Percentiles rank a stretch among this genome's conserved stretches.
These are phyloP conservation scores for Boloria euphrosyne DNA, from an alignment of 2,888 invertebrate species.

Conservation along the genomic window DNA sequence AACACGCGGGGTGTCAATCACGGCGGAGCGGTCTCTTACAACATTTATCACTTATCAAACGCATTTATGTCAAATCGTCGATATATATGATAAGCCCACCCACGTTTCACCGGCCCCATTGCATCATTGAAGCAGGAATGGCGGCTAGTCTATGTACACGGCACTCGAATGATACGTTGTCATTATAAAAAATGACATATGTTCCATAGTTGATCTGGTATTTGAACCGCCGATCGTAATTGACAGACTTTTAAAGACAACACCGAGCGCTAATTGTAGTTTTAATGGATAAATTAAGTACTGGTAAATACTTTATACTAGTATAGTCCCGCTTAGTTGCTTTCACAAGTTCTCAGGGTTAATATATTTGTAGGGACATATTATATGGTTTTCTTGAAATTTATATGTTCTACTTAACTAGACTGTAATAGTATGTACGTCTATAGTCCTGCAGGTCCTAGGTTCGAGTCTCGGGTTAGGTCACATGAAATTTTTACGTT, in stretches of 20 bases:
- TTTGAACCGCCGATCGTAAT: slow-evolving; percentile 32
- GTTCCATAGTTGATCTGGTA: slow-evolving; percentile 46
- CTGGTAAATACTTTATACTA: no score
- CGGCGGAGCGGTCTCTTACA: slow-evolving; percentile 76
- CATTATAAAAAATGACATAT: slow-evolving; percentile 57
- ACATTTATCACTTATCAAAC: slow-evolving; percentile 79
- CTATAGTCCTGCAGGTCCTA: no score
- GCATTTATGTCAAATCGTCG: slow-evolving; percentile 80
- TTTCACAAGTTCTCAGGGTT: no score
- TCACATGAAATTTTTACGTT: no score
- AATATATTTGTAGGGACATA: no score
- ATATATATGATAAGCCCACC: slow-evolving; percentile 79
- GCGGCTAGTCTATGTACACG: slow-evolving; percentile 54
- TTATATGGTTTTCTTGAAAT: no score
- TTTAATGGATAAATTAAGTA: no score
- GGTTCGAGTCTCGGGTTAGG: no score
- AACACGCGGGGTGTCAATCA: slow-evolving; percentile 78
- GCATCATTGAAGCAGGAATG: slow-evolving; percentile 64
- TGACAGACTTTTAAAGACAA: background rate
- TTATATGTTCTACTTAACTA: no score
- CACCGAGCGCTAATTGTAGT: no score
- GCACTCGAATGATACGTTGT: slow-evolving; percentile 45
- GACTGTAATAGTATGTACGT: no score
- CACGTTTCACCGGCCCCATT: slow-evolving; percentile 65
- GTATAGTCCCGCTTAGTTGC: background rate